Conservation (phyloP, 1,140 invertebrate genomes). For the Bradynema listronoti region DNA sequence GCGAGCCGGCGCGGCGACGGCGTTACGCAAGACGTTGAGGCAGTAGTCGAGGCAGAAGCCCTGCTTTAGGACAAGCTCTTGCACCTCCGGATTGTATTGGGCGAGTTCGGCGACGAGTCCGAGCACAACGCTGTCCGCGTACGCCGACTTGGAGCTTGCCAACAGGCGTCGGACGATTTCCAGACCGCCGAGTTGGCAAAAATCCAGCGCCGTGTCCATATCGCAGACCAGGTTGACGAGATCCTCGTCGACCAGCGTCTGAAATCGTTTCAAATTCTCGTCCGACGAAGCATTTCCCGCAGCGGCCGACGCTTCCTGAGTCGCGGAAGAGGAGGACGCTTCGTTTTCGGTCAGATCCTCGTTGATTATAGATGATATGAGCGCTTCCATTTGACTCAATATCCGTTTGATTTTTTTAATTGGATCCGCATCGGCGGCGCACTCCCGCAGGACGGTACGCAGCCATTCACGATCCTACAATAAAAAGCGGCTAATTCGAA, state of each 20-base stretch:
- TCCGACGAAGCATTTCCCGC: no score
- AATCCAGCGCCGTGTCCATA: slow-evolving; percentile 21
- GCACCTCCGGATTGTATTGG: slow-evolving; percentile 23
- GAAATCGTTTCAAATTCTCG: slow-evolving; percentile 10
- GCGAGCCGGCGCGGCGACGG: no score
- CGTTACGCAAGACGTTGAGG: no score
- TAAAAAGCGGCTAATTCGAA: no score
- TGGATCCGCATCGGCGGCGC: slow-evolving; percentile 3
- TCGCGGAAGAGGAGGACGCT: not conserved
- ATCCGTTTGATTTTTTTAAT: not conserved
- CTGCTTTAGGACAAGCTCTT: slow-evolving; percentile 20
- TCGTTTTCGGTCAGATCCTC: slow-evolving; percentile 7
- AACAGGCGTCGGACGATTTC: slow-evolving; percentile 13
- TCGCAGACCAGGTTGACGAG: slow-evolving; percentile 27
- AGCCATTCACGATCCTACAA: slow-evolving; percentile 22
- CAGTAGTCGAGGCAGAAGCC: not conserved
- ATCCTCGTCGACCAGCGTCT: slow-evolving; percentile 11
- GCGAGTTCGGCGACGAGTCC: slow-evolving; percentile 15
- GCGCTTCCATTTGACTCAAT: slow-evolving; percentile 7
- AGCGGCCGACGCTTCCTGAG: no score
- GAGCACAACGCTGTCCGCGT: not conserved
- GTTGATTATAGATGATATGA: not conserved
- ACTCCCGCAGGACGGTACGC: slow-evolving; percentile 18
- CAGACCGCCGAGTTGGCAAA: slow-evolving; percentile 20
- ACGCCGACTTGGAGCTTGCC: slow-evolving; percentile 3